Base-by-base conservation (phyloP, 2,888 invertebrate genomes). In the Parthenolecanium corni region DNA sequence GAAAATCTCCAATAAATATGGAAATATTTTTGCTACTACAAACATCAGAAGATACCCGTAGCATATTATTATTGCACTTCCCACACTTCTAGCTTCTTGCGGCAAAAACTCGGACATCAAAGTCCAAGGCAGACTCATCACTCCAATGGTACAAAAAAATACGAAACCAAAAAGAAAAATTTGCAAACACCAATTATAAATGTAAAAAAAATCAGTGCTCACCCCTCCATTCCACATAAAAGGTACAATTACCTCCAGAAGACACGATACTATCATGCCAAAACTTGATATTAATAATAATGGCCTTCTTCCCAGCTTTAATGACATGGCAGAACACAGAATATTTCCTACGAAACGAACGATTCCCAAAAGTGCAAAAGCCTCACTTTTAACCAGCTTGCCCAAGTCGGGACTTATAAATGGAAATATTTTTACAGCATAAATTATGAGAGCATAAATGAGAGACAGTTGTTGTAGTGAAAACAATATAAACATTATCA, bases 91-190 rank as follows among this genome's bases (percentile, higher is more conserved):
- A 2, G 79, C 75, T 64, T 75, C 74, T 12, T 77, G 74, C 1
- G 80, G 79, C 36, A 80, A 69, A 11, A 80, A 68, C 71, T 80
- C 80, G 4, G 75, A 74, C 20, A 79, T 77, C 24, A 81, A 68
- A 3, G 80, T 78, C 81, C 81, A 81, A 1, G 81, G 81, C 63
- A 81, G 79, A 6, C 78, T 77, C 58, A 79, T 70, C 68, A 77
- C 75, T 1, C 80, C 80, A 9, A 80, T 67, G 0, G 78, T 75
- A 67, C 79, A 76, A 65, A 76, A 76, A 65, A 76, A 76, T 9
- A 80, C 77, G 69, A 78, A 80, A 21, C 80, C 70, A 11, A 79
- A 71, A 56, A 76, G 75, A 2, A 76, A 69, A n/a, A 79, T 67
- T 1, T 77, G 68, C 11, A 78, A 65, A 70, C 76, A 75, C 52